These are phyloP conservation scores for Esox masquinongy DNA, from an alignment of 2,797 vertebrate species.

Conservation along the genomic window DNA sequence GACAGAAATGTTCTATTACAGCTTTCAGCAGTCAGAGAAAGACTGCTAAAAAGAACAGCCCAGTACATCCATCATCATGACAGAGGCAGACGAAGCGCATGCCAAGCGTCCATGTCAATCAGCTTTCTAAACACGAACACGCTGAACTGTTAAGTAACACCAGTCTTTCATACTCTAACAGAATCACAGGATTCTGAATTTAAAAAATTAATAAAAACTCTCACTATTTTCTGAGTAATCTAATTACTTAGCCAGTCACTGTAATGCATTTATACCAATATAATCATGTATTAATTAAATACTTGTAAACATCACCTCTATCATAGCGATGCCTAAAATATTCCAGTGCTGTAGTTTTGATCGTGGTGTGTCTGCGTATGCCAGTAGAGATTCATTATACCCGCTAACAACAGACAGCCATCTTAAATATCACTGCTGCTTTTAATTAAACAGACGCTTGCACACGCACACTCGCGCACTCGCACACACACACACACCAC, in stretches of 20 bases:
- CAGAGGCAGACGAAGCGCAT: conserved; percentile 7
- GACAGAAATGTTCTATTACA: neutral
- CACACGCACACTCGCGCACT: neutral
- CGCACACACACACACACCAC: too few species aligned
- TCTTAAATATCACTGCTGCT: neutral
- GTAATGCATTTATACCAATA: conserved; percentile 18
- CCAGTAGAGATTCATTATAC: neutral
- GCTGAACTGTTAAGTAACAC: neutral
- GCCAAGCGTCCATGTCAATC: conserved; percentile 19
- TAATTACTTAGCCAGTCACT: conserved; percentile 19
- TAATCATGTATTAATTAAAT: neutral
- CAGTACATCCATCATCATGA: conserved; percentile 17
- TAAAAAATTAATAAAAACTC: neutral
- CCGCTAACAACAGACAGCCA: neutral
- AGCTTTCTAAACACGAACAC: conserved; percentile 15
- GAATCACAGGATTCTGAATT: neutral
- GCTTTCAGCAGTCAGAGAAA: conserved; percentile 10
- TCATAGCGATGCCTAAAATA: conserved; percentile 24
- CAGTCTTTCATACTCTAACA: conserved; percentile 25
- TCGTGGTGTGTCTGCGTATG: conserved; percentile 14
- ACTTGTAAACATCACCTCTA: conserved; percentile 38
- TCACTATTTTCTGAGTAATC: neutral
- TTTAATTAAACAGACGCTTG: conserved; percentile 16
- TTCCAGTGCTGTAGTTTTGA: conserved; percentile 33
- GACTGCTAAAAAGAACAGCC: conserved; percentile 13